These are phyloP conservation scores for Rhodophaea formosa DNA, from an alignment of 2,888 invertebrate species.

Conservation along the genomic window DNA sequence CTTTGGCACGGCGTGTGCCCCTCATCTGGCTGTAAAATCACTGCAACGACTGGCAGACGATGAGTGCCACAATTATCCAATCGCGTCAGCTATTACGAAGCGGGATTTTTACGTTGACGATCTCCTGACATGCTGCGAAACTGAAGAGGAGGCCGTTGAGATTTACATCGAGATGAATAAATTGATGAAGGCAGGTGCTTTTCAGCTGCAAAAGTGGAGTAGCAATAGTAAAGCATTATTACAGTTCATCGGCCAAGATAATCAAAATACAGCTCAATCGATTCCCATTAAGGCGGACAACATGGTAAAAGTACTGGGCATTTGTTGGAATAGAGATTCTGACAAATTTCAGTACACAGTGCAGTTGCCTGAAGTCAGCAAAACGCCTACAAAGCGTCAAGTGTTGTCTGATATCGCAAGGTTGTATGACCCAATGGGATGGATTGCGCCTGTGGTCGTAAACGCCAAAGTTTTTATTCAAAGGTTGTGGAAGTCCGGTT, in stretches of 20 bases:
- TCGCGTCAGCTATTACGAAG: slow-evolving; percentile 13
- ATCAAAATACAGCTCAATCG: too few relatives aligned
- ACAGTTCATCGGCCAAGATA: too few relatives aligned
- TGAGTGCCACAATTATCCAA: slow-evolving; percentile 5
- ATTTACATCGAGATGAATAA: slow-evolving; percentile 30
- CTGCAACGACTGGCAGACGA: slow-evolving; percentile 15
- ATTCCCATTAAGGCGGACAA: too few relatives aligned
- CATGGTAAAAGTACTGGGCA: slow-evolving; percentile 31
- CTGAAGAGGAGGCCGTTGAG: slow-evolving; percentile 23
- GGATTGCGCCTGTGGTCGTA: too few relatives aligned
- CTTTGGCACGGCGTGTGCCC: slow-evolving; percentile 21
- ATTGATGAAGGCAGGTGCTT: too few relatives aligned
- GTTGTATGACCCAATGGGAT: too few relatives aligned
- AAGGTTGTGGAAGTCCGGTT: slow-evolving; percentile 22
- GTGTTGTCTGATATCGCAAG: too few relatives aligned
- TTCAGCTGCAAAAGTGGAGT: too few relatives aligned
- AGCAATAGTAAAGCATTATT: too few relatives aligned
- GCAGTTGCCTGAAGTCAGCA: slow-evolving; percentile 22
- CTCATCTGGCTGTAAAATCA: slow-evolving; percentile 19
- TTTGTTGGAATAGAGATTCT: slow-evolving; percentile 31
- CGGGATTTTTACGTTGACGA: slow-evolving; percentile 31
- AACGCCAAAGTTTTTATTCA: too few relatives aligned
- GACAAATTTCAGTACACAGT: slow-evolving; percentile 19
- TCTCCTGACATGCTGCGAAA: slow-evolving; percentile 28
- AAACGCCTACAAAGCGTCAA: too few relatives aligned